Evolutionary conservation across 2,797 vertebrate genomes (phyloP).

Genomic region (Megalops cyprinoides): DNA sequence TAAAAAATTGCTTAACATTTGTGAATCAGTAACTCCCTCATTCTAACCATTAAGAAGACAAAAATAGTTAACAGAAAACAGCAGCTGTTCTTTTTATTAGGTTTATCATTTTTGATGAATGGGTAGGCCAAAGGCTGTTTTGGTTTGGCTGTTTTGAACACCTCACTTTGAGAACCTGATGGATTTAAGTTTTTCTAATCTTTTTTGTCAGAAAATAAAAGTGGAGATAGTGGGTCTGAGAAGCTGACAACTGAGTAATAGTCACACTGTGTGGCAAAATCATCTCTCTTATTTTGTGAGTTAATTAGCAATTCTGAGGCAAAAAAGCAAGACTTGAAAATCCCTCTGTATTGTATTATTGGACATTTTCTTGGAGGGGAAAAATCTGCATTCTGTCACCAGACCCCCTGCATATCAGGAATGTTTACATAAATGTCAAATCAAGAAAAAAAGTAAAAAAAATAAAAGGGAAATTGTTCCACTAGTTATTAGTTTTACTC

Average conservation of each 20-base stretch:
- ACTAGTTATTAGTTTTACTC: not conserved
- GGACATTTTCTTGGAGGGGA: not conserved
- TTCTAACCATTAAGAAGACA: not conserved
- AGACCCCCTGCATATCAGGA: not conserved
- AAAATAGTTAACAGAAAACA: not conserved
- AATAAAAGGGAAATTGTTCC: not conserved
- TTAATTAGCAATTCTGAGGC: not conserved
- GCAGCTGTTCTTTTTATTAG: not conserved
- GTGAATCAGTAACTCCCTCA: not conserved
- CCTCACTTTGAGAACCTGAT: not conserved
- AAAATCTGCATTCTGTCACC: not conserved
- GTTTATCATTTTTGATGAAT: not conserved
- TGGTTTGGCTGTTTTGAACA: not conserved
- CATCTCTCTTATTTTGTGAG: not conserved
- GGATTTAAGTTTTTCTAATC: not conserved
- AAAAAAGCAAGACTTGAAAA: conserved; percentile 1
- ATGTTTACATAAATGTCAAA: conserved; percentile 7
- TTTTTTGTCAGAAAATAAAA: not conserved
- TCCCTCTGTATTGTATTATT: not conserved
- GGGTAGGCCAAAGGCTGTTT: not conserved
- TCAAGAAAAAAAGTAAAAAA: not conserved
- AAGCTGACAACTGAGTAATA: not conserved
- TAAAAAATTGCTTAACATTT: not conserved
- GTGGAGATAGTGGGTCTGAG: not conserved
- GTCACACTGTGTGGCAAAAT: not conserved